Base-by-base conservation (phyloP, 2,888 invertebrate species). In the Volucella bombylans region DNA sequence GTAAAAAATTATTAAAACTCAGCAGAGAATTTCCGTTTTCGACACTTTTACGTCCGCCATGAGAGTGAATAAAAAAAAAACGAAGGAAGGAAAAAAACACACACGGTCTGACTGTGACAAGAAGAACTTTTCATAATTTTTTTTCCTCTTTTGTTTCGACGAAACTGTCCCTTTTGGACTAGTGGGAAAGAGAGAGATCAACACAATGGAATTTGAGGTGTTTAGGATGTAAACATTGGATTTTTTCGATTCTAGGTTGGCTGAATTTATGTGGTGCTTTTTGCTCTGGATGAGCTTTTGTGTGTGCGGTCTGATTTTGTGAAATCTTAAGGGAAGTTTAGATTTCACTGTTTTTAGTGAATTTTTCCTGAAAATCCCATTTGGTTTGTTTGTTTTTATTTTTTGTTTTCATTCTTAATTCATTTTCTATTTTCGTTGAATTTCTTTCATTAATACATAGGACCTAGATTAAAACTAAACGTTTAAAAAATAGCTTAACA, bases 1-100 rank as follows among this genome's bases (percentile, higher is more conserved):
- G 72, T 86, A 87, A 68, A 87, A 87, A 79, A 87, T 88, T 86
- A 79, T 87, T 86, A 87, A 31, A 87, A 73, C 80, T 85, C 83
- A 76, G 71, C 81, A 87, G 88, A 87, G 81, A 87, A 86, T 87
- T 88, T 69, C 81, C 82, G 88, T 87, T 87, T 88, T 88, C 82
- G 85, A 85, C 89, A 88, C 87, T 88, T 89, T 88, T 87, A 85
- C 77, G 82, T 85, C 87, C 83, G 83, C 83, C 83, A 85, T 85
- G 80, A 85, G 83, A 80, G 73, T 73, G 72, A 76, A 80, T 80
- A 83, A 69, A 83, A 83, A 83, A 80, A 31, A 31, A 31, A 31
- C 6, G 31, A 31, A 31, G 31, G 31, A 31, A 31, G 4, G 31
- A 31, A 31, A 31, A 31, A 31, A 31, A 31, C 4, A 31, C 31